Evolutionary conservation across 2,888 invertebrate species (phyloP).

Genomic region (Cephus pygmeus): DNA sequence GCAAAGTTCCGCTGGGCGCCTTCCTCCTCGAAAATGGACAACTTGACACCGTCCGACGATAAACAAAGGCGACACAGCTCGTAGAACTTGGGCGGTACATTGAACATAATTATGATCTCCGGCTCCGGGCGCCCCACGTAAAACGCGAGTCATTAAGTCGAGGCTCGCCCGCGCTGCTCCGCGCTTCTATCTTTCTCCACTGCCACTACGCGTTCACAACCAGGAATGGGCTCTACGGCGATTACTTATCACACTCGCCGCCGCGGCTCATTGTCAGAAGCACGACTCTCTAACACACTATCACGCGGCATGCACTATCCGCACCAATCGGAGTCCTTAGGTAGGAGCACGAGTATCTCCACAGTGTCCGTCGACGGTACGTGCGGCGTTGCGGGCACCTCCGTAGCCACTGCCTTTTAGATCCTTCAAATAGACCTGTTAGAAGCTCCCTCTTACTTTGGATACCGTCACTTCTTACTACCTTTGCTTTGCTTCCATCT

Average conservation of each 20-base stretch:
- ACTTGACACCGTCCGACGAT: constrained; percentile 80
- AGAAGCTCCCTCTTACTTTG: background rate
- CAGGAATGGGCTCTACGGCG: constrained; percentile 33
- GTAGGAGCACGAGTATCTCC: background rate
- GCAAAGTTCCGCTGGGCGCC: constrained; percentile 76
- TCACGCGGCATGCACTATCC: constrained; percentile 1
- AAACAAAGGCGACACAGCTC: constrained; percentile 94
- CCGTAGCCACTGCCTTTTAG: constrained; percentile 21
- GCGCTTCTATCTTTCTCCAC: constrained; percentile 53
- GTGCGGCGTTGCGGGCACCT: constrained; percentile 23
- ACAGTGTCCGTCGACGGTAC: constrained; percentile 12
- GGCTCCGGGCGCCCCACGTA: constrained; percentile 51
- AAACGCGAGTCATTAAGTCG: constrained; percentile 57
- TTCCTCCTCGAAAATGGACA: constrained; percentile 82
- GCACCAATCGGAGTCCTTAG: background rate
- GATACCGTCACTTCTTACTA: background rate
- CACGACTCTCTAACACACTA: constrained; percentile 34
- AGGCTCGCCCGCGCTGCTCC: constrained; percentile 34
- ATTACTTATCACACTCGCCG: constrained; percentile 60
- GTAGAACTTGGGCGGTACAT: constrained; percentile 92
- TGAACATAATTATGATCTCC: constrained; percentile 81
- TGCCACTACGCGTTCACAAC: constrained; percentile 50
- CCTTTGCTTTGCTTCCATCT: background rate
- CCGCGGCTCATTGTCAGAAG: constrained; percentile 61
- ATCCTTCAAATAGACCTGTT: constrained; percentile 6